A percentile compares a stretch with the other conserved stretches of the same genome.
Conservation (phyloP, 2,113 vertebrate genomes). For the Ammodytes marinus region DNA sequence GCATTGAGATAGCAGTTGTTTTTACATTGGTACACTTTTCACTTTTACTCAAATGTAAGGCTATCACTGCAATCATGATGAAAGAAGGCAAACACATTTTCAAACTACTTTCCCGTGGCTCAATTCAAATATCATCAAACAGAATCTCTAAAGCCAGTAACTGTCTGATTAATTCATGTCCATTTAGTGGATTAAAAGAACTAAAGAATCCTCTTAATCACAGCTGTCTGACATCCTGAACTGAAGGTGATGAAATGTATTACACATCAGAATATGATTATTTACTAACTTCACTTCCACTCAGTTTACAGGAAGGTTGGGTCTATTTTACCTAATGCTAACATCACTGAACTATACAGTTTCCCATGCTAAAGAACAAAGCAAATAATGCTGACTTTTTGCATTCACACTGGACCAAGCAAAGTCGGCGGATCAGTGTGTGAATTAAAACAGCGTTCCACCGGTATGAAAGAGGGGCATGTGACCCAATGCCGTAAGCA, state of each 20-base stretch:
- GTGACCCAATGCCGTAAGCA: too few species aligned
- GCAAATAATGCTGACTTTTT: too few species aligned
- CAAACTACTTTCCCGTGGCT: not conserved
- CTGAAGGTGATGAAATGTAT: too few species aligned
- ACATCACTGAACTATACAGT: too few species aligned
- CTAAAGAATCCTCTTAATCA: not conserved
- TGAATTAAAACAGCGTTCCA: too few species aligned
- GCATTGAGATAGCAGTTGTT: not conserved
- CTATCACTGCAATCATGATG: not conserved
- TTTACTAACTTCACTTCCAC: not conserved
- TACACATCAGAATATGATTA: too few species aligned
- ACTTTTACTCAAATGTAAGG: not conserved
- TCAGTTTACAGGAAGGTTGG: not conserved
- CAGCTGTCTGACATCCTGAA: not conserved
- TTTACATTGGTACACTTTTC: not conserved
- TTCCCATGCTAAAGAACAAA: too few species aligned
- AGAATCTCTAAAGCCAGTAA: slow-evolving; percentile 41
- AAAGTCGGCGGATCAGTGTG: too few species aligned
- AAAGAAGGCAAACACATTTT: not conserved
- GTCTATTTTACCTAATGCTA: too few species aligned
- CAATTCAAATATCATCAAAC: slow-evolving; percentile 62
- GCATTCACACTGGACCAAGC: too few species aligned
- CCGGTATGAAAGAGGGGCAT: too few species aligned
- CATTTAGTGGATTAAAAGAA: slow-evolving; percentile 11
- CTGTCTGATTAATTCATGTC: slow-evolving; percentile 59